Evolutionary conservation across 2,797 vertebrate genomes (phyloP).

Genomic region (Gorsachius magnificus): DNA sequence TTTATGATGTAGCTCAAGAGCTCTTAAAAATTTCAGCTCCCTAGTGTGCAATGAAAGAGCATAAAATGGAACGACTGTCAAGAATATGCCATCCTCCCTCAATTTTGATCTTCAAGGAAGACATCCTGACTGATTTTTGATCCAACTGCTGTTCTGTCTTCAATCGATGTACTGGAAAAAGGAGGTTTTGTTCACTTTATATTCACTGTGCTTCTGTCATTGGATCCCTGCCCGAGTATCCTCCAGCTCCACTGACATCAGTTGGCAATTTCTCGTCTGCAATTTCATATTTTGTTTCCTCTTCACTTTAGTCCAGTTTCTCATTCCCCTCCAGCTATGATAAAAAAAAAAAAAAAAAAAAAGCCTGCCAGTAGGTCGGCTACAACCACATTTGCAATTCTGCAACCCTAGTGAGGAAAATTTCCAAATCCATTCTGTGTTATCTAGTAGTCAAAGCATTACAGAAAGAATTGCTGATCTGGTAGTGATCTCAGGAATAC

Average conservation of each 20-base stretch:
- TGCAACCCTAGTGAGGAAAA: neutral
- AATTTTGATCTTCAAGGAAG: constrained; percentile 62
- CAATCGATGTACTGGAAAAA: constrained; percentile 49
- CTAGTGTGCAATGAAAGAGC: constrained; percentile 50
- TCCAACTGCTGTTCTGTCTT: constrained; percentile 52
- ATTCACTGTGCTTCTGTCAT: constrained; percentile 60
- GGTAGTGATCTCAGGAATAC: neutral
- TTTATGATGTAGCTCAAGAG: constrained; percentile 56
- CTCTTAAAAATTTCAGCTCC: constrained; percentile 65
- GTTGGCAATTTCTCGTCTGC: constrained; percentile 50
- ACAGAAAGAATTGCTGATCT: neutral
- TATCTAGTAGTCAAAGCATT: neutral
- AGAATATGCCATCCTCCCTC: constrained; percentile 45
- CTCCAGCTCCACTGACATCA: constrained; percentile 56
- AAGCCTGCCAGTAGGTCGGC: neutral
- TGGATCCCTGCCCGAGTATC: constrained; percentile 65
- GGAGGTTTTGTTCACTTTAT: constrained; percentile 66
- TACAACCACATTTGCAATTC: constrained; percentile 4
- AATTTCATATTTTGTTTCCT: constrained; percentile 68
- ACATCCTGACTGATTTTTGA: constrained; percentile 68
- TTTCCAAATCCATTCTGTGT: neutral
- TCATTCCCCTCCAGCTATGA: neutral
- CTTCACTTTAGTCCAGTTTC: constrained; percentile 1
- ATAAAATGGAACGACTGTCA: constrained; percentile 66
- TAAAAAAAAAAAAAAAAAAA: neutral